Percentiles rank a stretch among this genome's conserved stretches.
phyloP scores from a whole-genome alignment of 2,888 invertebrate genomes.

The Leucania comma region DNA sequence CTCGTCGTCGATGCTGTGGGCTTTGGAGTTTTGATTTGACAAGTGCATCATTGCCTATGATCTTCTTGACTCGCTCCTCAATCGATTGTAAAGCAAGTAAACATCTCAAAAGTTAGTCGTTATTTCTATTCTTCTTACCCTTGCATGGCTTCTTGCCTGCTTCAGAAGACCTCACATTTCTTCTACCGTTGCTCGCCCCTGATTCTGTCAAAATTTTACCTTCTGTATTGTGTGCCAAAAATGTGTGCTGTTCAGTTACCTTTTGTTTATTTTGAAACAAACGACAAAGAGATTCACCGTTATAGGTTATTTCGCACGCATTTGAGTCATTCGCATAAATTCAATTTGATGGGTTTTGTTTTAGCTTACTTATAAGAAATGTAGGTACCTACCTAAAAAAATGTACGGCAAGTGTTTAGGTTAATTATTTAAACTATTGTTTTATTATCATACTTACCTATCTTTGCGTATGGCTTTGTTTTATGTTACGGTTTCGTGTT shows the following conservation, averaged over 20 bases:
- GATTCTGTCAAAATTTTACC: neutral
- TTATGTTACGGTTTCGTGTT: too few species aligned
- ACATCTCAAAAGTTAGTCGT: too few species aligned
- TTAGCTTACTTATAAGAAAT: neutral
- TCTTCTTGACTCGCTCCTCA: too few species aligned
- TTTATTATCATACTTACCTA: neutral
- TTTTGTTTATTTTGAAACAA: constrained; percentile 52
- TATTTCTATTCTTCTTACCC: too few species aligned
- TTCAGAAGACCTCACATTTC: neutral
- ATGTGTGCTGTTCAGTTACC: constrained; percentile 30
- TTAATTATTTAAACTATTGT: neutral
- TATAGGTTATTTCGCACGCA: constrained; percentile 29
- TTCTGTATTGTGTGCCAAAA: constrained; percentile 17
- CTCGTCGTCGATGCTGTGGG: too few species aligned
- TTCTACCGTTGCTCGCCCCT: constrained; percentile 1
- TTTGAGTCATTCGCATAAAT: constrained; percentile 44
- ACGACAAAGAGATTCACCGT: constrained; percentile 53
- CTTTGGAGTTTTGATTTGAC: too few species aligned
- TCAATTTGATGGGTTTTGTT: constrained; percentile 24
- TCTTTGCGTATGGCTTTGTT: too few species aligned
- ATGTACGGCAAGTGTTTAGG: neutral
- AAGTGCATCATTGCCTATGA: too few species aligned
- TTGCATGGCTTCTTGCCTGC: neutral
- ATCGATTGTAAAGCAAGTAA: too few species aligned
- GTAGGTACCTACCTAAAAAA: neutral